Evolutionary conservation across 2,888 invertebrate genomes (phyloP).

Genomic region (Pristionchus maxplancki): DNA sequence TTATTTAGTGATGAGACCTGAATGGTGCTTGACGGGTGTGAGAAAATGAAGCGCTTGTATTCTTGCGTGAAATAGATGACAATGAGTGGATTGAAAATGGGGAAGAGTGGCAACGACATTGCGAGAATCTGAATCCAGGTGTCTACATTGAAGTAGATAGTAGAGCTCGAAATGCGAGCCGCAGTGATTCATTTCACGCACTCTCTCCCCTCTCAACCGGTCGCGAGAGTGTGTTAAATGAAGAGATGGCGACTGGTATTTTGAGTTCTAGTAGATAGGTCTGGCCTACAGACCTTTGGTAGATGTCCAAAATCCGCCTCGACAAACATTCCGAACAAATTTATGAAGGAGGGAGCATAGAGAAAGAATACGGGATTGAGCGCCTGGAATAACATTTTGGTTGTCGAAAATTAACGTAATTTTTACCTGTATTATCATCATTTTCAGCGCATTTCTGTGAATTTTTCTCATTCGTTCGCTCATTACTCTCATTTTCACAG

Average conservation of each 20-base stretch:
- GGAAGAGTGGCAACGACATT: background rate
- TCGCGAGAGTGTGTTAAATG: no score
- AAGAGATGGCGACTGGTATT: no score
- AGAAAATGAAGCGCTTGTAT: background rate
- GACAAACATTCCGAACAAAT: background rate
- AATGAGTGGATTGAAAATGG: background rate
- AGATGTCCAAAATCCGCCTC: background rate
- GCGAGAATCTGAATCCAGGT: background rate
- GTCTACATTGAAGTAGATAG: background rate
- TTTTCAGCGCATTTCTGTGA: background rate
- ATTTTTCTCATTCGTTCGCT: background rate
- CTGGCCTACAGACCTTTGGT: no score
- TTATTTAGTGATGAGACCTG: background rate
- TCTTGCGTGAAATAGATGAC: background rate
- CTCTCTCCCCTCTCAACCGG: no score
- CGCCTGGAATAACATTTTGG: background rate
- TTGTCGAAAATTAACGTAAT: no score
- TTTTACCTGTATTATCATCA: background rate
- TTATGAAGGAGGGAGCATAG: background rate
- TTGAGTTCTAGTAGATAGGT: no score
- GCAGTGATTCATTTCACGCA: no score
- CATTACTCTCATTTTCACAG: background rate
- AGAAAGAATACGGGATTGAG: background rate
- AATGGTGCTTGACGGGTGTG: background rate
- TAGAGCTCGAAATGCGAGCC: no score